Conservation (phyloP, 2,888 invertebrate species). For the Morinoia aosen region DNA sequence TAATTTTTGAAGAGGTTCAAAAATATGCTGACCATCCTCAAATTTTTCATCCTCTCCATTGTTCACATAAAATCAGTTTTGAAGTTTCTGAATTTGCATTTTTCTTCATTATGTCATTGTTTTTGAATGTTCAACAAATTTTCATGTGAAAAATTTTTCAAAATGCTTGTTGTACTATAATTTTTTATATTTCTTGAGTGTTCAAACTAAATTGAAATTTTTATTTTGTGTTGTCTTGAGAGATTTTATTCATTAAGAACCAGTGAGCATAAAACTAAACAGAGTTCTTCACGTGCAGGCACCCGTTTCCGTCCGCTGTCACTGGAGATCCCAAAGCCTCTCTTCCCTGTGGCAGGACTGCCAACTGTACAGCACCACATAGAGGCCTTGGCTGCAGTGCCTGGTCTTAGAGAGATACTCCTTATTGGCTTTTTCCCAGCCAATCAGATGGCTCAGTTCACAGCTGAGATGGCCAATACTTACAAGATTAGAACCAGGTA, state of each 20-base stretch:
- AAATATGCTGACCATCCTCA: background rate
- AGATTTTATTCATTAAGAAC: background rate
- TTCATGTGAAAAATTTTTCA: background rate
- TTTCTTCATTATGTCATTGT: background rate
- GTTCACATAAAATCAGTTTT: too few species aligned
- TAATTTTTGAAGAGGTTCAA: background rate
- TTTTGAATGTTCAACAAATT: background rate
- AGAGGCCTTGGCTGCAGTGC: constrained; percentile 86
- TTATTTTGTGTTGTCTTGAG: background rate
- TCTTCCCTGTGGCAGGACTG: constrained; percentile 96
- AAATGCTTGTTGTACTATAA: background rate
- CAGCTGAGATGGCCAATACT: constrained; percentile 86
- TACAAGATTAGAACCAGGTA: constrained; percentile 73
- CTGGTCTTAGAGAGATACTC: constrained; percentile 88
- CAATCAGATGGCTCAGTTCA: constrained; percentile 87
- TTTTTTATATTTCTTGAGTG: background rate
- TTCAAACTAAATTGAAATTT: background rate
- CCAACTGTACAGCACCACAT: constrained; percentile 98
- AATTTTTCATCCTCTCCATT: background rate
- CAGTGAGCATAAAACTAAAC: background rate
- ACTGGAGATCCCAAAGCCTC: constrained; percentile 95
- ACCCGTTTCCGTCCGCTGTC: constrained; percentile 97
- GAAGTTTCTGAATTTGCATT: background rate
- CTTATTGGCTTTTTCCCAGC: constrained; percentile 94
- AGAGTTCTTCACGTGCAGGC: constrained; percentile 76